Evolutionary conservation across 1,140 invertebrate species (phyloP).

Genomic region (Nephila pilipes): DNA sequence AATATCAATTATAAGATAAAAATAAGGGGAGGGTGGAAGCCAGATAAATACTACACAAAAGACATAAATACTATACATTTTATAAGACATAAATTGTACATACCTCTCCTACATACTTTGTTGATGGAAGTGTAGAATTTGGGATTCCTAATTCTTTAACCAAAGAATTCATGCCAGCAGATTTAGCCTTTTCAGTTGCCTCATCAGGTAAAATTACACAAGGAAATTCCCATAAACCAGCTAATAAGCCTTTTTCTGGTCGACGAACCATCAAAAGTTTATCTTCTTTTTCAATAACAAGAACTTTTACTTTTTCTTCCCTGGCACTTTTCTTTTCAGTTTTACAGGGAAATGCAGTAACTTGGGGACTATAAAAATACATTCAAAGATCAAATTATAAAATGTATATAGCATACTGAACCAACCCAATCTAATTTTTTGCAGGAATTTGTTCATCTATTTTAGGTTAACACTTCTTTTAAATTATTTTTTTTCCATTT

Average conservation of each 20-base stretch:
- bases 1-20: no score
- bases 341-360: conserved; percentile 55
- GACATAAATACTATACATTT: no score
- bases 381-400: not conserved
- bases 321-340: conserved; percentile 55
- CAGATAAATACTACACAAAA: no score
- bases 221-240: conserved; percentile 69
- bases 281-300: conserved; percentile 50
- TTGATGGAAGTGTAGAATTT: not conserved
- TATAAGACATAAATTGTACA: no score
- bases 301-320: conserved; percentile 48
- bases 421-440: no score
- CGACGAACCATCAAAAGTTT: conserved; percentile 21
- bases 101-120: conserved; percentile 52
- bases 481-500: no score
- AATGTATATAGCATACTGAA: no score
- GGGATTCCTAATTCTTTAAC: conserved; percentile 52
- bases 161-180: not conserved
- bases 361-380: conserved; percentile 52
- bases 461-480: no score
- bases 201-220: conserved; percentile 37
- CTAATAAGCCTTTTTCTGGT: conserved; percentile 62
- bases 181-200: not conserved
- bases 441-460: no score
- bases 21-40: no score